Evolutionary conservation across 2,113 vertebrate species (phyloP).

Genomic region (Pelvicachromis taeniatus): DNA sequence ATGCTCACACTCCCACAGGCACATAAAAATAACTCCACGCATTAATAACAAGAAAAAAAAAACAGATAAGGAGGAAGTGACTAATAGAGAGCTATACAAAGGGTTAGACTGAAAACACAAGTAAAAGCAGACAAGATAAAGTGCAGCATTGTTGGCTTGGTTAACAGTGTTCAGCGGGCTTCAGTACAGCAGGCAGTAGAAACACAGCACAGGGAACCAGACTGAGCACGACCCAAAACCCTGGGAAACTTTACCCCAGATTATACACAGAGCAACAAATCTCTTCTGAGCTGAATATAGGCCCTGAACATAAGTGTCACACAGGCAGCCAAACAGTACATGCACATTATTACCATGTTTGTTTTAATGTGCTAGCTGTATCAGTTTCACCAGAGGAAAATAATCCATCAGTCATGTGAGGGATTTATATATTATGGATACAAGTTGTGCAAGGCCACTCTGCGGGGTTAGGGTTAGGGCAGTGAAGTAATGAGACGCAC

Average conservation of each 20-base stretch:
- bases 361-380: background rate
- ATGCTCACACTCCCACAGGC: background rate
- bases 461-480: background rate
- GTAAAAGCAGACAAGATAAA: slow-evolving; percentile 34
- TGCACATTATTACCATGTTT: background rate
- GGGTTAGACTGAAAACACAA: slow-evolving; percentile 29
- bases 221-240: background rate
- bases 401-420: background rate
- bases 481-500: background rate
- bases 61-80: background rate
- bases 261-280: slow-evolving; percentile 2
- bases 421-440: background rate
- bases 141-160: slow-evolving; percentile 11
- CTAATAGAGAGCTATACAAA: background rate
- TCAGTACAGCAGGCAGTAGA: slow-evolving; percentile 10
- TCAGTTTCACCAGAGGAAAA: background rate
- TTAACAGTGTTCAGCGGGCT: background rate
- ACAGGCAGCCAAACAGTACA: background rate
- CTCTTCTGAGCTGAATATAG: background rate
- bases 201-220: slow-evolving; percentile 21
- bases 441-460: background rate
- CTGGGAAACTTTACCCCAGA: slow-evolving; percentile 14
- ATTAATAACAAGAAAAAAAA: background rate
- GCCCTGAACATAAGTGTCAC: background rate
- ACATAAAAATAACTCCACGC: background rate